These are phyloP conservation scores for Cantharis lateralis DNA, from an alignment of 2,888 invertebrate genomes.

Conservation along the genomic window DNA sequence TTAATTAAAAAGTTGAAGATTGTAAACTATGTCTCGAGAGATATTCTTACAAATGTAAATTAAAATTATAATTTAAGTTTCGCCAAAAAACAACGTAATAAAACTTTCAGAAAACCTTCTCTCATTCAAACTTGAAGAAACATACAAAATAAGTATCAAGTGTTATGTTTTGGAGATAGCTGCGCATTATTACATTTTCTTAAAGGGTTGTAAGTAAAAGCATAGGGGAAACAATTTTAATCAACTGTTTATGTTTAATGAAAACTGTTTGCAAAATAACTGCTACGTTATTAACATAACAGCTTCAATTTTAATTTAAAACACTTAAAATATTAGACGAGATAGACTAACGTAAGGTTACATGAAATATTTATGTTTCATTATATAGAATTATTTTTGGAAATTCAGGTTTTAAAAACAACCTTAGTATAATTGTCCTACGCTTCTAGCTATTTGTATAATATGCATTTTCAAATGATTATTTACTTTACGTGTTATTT, in stretches of 20 bases:
- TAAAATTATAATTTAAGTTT: constrained; percentile 4
- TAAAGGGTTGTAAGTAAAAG: not conserved
- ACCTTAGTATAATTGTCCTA: no score
- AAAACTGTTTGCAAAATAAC: not conserved
- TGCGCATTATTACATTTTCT: not conserved
- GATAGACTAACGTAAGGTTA: not conserved
- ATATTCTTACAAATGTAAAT: constrained; percentile 3
- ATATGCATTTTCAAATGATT: no score
- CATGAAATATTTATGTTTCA: not conserved
- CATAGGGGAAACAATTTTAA: not conserved
- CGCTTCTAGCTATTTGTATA: no score
- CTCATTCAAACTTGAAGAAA: not conserved
- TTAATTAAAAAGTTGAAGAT: constrained; percentile 1
- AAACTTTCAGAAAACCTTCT: constrained; percentile 1
- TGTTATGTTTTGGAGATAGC: not conserved
- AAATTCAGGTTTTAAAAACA: no score
- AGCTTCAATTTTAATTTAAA: not conserved
- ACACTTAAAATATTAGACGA: not conserved
- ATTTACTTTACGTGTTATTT: no score
- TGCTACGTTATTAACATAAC: not conserved
- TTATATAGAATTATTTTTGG: no score
- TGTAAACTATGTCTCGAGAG: not conserved
- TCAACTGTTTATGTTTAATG: not conserved
- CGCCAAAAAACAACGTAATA: constrained; percentile 1
- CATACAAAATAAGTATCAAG: not conserved